Conservation (phyloP, 1,140 invertebrate species). For the Zaprionus nigranus region DNA sequence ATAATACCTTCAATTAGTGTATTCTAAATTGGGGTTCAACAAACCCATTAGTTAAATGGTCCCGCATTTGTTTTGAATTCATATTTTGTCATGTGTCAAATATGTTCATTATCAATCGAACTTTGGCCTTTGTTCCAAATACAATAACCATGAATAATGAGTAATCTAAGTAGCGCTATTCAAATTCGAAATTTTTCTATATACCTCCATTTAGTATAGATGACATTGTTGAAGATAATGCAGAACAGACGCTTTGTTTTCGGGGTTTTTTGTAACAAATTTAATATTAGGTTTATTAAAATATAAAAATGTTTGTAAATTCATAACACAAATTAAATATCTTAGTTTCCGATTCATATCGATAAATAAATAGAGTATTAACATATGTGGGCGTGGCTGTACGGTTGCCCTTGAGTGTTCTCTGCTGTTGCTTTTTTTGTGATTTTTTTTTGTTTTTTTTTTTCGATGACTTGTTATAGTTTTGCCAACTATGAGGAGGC, state of each 20-base stretch:
- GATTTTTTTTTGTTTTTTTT: conserved; percentile 49
- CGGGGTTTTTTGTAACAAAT: conserved; percentile 63
- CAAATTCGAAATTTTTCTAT: conserved; percentile 4
- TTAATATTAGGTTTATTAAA: conserved; percentile 65
- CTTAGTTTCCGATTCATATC: conserved; percentile 54
- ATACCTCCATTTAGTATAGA: background rate
- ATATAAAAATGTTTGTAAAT: conserved; percentile 49
- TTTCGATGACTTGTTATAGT: conserved; percentile 72
- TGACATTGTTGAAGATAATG: background rate
- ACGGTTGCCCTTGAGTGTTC: conserved; percentile 43
- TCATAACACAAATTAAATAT: conserved; percentile 66
- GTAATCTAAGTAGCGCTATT: background rate
- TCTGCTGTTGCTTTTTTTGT: conserved; percentile 43
- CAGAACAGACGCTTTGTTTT: background rate
- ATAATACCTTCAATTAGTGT: background rate
- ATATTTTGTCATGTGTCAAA: conserved; percentile 38
- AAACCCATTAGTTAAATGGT: conserved; percentile 59
- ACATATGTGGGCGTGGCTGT: conserved; percentile 54
- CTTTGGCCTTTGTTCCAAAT: conserved; percentile 34
- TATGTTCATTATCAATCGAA: conserved; percentile 49
- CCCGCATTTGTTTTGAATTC: conserved; percentile 51
- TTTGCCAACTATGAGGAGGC: conserved; percentile 46
- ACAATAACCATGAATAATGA: conserved; percentile 11
- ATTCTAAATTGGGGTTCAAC: conserved; percentile 47
- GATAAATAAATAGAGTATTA: conserved; percentile 77